phyloP scores from a whole-genome alignment of 2,888 invertebrate species.

The Eupithecia abbreviata region DNA sequence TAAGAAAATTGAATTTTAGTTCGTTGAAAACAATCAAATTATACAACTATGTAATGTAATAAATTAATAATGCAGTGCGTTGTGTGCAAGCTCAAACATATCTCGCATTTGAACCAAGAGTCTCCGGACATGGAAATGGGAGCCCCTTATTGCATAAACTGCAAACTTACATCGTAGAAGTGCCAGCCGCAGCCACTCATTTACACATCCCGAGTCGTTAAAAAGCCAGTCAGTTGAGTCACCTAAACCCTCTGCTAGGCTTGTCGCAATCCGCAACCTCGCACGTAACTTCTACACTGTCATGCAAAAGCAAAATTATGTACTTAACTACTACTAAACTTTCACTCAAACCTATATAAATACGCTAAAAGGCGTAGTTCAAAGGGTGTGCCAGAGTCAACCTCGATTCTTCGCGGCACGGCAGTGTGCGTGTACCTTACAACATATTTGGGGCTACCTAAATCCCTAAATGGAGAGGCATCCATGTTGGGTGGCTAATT shows the following conservation, averaged over 20 bases:
- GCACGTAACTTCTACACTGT: slow-evolving; percentile 8
- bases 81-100: background rate
- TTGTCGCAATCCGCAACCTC: slow-evolving; percentile 6
- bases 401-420: slow-evolving; percentile 10
- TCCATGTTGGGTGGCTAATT: background rate
- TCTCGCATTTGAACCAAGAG: background rate
- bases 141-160: background rate
- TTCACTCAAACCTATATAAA: background rate
- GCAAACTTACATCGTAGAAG: background rate
- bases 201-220: background rate
- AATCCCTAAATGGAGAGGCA: slow-evolving; percentile 1
- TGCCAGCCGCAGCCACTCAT: background rate
- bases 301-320: background rate
- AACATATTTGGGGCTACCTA: slow-evolving; percentile 3
- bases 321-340: background rate
- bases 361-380: slow-evolving; percentile 4
- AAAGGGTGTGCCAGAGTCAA: slow-evolving; percentile 7
- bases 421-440: slow-evolving; percentile 10
- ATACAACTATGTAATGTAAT: no score
- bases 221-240: slow-evolving; percentile 2
- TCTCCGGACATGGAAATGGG: background rate
- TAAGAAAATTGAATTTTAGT: no score
- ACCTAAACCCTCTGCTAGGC: background rate
- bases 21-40: no score
- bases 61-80: no score